A percentile compares a stretch with the other conserved stretches of the same genome.
Conservation (phyloP, 1,140 invertebrate species). For the Dinothrombium tinctorium region DNA sequence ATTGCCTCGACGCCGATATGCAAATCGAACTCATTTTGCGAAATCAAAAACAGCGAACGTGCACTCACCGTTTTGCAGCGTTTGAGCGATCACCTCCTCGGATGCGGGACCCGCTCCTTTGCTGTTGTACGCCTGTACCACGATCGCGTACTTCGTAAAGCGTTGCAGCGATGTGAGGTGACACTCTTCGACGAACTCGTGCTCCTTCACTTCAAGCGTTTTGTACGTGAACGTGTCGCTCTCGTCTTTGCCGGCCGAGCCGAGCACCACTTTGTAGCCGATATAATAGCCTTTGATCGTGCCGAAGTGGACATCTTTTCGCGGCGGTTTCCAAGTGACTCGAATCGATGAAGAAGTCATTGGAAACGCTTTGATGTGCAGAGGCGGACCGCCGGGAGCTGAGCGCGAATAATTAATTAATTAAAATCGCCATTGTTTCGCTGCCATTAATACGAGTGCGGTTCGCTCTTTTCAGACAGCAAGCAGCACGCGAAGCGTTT, state of each 20-base stretch:
- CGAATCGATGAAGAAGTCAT: conserved; percentile 23
- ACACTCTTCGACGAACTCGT: conserved; percentile 4
- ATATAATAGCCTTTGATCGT: conserved; percentile 22
- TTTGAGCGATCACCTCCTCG: conserved; percentile 50
- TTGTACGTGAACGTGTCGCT: neutral
- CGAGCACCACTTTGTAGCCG: conserved; percentile 24
- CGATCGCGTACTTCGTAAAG: conserved; percentile 12
- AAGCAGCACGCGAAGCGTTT: too few species aligned
- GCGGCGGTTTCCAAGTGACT: conserved; percentile 21
- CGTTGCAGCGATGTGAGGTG: conserved; percentile 10
- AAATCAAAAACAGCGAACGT: neutral
- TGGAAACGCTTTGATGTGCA: conserved; percentile 20
- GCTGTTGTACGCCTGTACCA: conserved; percentile 75
- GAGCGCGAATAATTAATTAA: too few species aligned
- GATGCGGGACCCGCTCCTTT: conserved; percentile 58
- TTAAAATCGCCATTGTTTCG: too few species aligned
- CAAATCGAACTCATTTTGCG: too few species aligned
- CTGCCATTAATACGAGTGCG: too few species aligned
- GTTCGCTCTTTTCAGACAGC: too few species aligned
- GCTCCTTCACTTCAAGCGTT: neutral
- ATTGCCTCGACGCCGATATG: too few species aligned
- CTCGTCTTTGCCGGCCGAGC: conserved; percentile 8
- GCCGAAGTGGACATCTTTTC: conserved; percentile 8
- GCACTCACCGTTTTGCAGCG: conserved; percentile 18
- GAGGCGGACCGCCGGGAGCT: conserved; percentile 18